phyloP scores from a whole-genome alignment of 2,888 invertebrate genomes.

The Stegana nigrithorax region DNA sequence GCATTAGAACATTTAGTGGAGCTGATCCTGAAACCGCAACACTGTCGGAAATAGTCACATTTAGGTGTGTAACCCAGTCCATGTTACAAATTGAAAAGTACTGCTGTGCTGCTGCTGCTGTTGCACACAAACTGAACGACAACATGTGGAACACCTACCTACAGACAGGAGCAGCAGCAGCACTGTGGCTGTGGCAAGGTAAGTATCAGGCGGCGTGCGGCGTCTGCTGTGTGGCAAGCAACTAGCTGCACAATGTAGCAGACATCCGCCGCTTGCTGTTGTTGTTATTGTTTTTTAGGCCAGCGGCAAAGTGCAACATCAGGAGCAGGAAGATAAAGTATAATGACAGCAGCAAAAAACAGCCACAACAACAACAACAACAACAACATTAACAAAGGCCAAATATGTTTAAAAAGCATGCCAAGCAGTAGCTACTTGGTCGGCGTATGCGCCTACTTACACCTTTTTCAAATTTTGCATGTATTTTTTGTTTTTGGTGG shows the following conservation, averaged over 20 bases:
- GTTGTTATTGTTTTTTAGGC: no score
- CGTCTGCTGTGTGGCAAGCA: no score
- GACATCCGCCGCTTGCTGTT: conserved; percentile 10
- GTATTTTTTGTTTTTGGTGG: background rate
- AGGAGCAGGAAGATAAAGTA: conserved; percentile 1
- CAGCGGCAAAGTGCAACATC: conserved; percentile 7
- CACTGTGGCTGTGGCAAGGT: background rate
- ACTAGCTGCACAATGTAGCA: conserved; percentile 7
- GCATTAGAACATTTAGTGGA: no score
- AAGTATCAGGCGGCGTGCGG: conserved; percentile 7
- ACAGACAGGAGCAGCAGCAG: background rate
- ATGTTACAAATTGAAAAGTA: background rate
- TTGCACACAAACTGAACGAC: background rate
- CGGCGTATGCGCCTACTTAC: conserved; percentile 8
- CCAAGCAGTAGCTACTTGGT: conserved; percentile 18
- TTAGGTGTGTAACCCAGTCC: no score
- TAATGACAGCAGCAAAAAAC: no score
- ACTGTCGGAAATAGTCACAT: no score
- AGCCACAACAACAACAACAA: conserved; percentile 15
- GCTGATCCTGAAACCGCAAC: no score
- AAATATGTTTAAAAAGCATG: no score
- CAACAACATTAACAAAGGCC: conserved; percentile 15
- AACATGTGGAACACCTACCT: conserved; percentile 16
- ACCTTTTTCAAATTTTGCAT: background rate
- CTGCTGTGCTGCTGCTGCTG: conserved; percentile 1